These are phyloP conservation scores for Pharmacophagus antenor DNA, from an alignment of 2,888 invertebrate species.

Conservation along the genomic window DNA sequence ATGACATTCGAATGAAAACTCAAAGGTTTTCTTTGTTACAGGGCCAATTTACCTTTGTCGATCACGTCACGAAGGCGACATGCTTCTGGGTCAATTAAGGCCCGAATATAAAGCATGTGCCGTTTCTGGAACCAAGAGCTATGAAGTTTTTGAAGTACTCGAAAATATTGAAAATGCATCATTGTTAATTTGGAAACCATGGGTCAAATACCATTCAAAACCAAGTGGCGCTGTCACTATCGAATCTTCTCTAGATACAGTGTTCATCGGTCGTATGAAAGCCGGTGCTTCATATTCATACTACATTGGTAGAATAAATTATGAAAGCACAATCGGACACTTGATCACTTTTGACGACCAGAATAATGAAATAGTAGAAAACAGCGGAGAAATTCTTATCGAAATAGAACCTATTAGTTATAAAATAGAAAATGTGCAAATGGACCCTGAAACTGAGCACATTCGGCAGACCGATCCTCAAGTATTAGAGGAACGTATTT, in stretches of 20 bases:
- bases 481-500: conserved; percentile 73
- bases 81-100: conserved; percentile 86
- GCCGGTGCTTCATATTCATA: conserved; percentile 69
- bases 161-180: conserved; percentile 89
- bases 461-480: conserved; percentile 69
- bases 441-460: conserved; percentile 78
- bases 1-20: conserved; percentile 3
- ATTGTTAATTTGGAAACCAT: conserved; percentile 87
- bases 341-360: conserved; percentile 85
- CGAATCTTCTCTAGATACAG: conserved; percentile 64
- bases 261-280: conserved; percentile 65
- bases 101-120: conserved; percentile 82
- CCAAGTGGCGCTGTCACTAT: conserved; percentile 86
- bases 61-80: conserved; percentile 85
- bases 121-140: conserved; percentile 82
- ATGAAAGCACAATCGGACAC: conserved; percentile 84
- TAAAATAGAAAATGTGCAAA: conserved; percentile 85
- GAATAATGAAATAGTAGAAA: conserved; percentile 76
- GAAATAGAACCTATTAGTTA: conserved; percentile 91
- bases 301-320: conserved; percentile 86
- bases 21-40: conserved; percentile 40
- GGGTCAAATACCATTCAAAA: conserved; percentile 84
- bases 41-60: conserved; percentile 87
- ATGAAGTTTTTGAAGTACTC: conserved; percentile 85
- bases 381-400: conserved; percentile 87